These are phyloP conservation scores for Hippasteria phrygiana DNA, from an alignment of 53 echinoderm and acorn worm species.

Conservation along the genomic window DNA sequence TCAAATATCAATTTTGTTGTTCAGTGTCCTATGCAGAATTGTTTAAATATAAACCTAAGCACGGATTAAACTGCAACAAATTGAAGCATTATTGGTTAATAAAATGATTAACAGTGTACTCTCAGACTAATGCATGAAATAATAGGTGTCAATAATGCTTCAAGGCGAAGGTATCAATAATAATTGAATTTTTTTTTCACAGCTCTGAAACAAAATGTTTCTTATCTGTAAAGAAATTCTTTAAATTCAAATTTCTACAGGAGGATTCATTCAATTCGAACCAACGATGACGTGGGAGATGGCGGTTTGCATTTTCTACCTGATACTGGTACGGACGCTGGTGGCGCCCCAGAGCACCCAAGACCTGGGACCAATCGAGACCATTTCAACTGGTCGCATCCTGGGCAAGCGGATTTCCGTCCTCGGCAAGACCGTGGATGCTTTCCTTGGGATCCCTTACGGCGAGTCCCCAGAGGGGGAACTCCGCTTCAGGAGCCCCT, in stretches of 20 bases:
- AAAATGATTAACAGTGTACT: no score
- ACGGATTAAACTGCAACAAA: no score
- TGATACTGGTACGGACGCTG: constrained; percentile 28
- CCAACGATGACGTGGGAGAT: constrained; percentile 49
- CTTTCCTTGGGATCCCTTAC: constrained; percentile 87
- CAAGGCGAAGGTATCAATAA: no score
- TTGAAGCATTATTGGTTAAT: no score
- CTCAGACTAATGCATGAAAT: no score
- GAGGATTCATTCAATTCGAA: background rate
- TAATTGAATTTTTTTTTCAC: no score
- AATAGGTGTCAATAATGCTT: no score
- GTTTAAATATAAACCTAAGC: no score
- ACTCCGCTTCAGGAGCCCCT: constrained; percentile 62
- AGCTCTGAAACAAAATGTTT: no score
- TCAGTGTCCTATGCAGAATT: no score
- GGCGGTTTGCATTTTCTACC: constrained; percentile 33
- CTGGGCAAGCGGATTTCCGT: constrained; percentile 76
- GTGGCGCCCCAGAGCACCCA: constrained; percentile 14
- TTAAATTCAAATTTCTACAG: background rate
- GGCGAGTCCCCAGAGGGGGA: constrained; percentile 66
- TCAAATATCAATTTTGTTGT: no score
- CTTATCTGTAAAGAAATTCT: no score
- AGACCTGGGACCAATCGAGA: constrained; percentile 48
- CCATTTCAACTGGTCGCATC: constrained; percentile 66
- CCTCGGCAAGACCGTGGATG: constrained; percentile 72